Percentiles rank a stretch among this genome's conserved stretches.
Evolutionary conservation across 2,797 vertebrate species (phyloP).

Genomic region (Arctocebus calabarensis): DNA sequence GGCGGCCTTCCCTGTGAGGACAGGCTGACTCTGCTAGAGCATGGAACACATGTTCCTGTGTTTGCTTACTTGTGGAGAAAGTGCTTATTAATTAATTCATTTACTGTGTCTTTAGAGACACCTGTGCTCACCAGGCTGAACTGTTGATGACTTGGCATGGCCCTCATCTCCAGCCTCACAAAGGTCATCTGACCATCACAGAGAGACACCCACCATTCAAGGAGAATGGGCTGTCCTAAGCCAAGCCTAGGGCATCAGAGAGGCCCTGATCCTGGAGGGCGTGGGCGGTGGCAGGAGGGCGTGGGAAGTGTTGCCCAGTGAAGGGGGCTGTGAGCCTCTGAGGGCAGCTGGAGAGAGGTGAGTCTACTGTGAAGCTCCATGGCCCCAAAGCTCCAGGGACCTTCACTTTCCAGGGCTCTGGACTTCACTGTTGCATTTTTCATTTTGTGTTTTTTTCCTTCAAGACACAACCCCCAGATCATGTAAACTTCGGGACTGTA

Average conservation of each 20-base stretch:
- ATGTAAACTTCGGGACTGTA: neutral
- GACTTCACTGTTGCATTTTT: rapidly evolving
- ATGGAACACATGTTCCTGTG: neutral
- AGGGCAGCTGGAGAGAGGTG: neutral
- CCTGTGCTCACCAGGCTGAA: neutral
- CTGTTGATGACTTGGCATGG: neutral
- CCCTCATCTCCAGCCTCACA: neutral
- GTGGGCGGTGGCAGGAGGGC: too few relatives aligned
- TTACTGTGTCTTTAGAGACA: neutral
- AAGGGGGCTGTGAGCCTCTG: too few relatives aligned
- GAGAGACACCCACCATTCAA: neutral
- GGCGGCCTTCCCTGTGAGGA: neutral
- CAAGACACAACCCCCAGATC: neutral
- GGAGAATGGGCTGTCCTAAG: rapidly evolving
- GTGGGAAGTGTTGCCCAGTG: neutral
- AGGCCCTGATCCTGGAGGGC: rapidly evolving
- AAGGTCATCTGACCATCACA: neutral
- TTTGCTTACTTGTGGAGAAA: neutral
- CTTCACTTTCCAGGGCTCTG: neutral
- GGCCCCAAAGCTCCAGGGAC: too few relatives aligned
- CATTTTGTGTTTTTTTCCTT: neutral
- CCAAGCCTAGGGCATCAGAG: neutral
- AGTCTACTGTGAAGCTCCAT: neutral
- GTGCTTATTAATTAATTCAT: neutral
- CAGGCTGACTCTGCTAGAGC: neutral